Evolutionary conservation across 2,888 invertebrate genomes (phyloP), one percentile per base, ranked within the genome.

Genomic region (Gandaritis pyraliata): DNA sequence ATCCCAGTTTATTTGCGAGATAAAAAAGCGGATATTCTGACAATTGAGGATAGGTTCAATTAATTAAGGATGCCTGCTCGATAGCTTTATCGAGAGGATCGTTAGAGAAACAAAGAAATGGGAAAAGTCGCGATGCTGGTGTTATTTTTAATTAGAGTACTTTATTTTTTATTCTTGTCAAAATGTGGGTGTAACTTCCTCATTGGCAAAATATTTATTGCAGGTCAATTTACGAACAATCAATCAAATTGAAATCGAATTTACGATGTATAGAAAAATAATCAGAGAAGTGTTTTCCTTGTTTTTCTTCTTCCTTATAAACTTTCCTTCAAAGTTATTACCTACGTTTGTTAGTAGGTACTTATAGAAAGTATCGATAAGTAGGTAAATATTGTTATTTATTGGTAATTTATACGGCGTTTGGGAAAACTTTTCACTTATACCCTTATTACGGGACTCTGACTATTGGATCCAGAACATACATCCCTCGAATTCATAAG

Each of bases 11-110:
- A 73, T 68, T 72, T 67, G 73, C 70, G 69, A 78, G 81, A 87
- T 88, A 88, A 89, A 90, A 89, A 88, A 81, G 80, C 79, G 81
- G 85, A 88, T 83, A 82, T 77, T 78, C 72, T 73, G 73, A 81
- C 77, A 79, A 82, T 78, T 83, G 81, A 78, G 76, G 84, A 86
- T 87, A 81, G 82, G 80, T 83, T 80, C 86, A 86, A 88, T 89
- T 89, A 88, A 89, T 89, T 88, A 88, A 77, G 76, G 76, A 78
- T 81, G 80, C 81, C 85, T 83, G 78, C 75, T 78, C 71, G 75
- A 77, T 72, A 72, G 75, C 74, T 81, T 76, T 81, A 83, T 83
- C 73, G 77, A 75, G 76, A 72, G 76, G 72, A 69, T 74, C 69
- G 71, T 76, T 70, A 66, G 58, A 68, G 49, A 46, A 54, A 70